These are phyloP conservation scores for Cephus rjabovi DNA, from an alignment of 2,888 invertebrate genomes.

Conservation along the genomic window DNA sequence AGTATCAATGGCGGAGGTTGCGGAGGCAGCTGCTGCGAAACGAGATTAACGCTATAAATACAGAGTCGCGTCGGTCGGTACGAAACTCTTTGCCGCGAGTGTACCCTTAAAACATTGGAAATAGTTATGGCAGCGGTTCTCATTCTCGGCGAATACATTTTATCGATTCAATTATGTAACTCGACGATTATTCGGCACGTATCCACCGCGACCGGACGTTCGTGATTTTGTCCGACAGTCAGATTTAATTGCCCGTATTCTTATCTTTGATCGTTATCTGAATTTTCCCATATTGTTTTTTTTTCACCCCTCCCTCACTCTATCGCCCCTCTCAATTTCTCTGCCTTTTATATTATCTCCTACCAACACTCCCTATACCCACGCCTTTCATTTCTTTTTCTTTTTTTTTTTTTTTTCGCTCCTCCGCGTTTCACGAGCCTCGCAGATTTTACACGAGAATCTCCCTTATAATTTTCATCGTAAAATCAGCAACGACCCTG, in stretches of 20 bases:
- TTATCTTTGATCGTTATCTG: no score
- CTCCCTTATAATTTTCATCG: constrained; percentile 15
- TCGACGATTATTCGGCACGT: constrained; percentile 36
- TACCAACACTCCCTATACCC: no score
- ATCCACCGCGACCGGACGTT: neutral
- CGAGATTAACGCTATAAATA: constrained; percentile 65
- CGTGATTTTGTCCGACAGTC: no score
- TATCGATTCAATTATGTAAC: constrained; percentile 61
- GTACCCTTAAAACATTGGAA: constrained; percentile 63
- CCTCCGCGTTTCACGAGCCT: constrained; percentile 15
- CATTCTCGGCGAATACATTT: constrained; percentile 35
- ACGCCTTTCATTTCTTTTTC: no score
- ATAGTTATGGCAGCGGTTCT: constrained; percentile 63
- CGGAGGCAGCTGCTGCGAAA: constrained; percentile 59
- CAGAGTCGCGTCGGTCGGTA: constrained; percentile 29
- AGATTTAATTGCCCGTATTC: no score
- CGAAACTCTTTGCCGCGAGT: constrained; percentile 48
- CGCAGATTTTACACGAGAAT: constrained; percentile 1
- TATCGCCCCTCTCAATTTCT: no score
- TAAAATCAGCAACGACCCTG: neutral
- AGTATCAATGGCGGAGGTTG: constrained; percentile 51
- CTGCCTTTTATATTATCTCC: no score
- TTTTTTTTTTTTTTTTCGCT: no score
- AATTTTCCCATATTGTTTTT: no score
- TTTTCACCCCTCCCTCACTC: no score